phyloP scores from a whole-genome alignment of 1,140 invertebrate species.

The Phthorimaea operculella region DNA sequence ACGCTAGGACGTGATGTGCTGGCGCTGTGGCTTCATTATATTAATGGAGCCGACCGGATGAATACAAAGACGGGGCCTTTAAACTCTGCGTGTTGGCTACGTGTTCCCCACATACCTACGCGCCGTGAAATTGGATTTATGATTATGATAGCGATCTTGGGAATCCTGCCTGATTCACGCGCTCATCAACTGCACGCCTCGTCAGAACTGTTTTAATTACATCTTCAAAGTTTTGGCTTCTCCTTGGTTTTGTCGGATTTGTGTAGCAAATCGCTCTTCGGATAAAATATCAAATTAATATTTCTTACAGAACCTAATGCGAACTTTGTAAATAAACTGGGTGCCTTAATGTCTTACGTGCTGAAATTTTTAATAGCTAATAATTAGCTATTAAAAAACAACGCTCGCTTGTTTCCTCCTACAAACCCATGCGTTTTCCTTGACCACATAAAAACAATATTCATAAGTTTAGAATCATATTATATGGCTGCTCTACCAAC shows the following conservation, averaged over 20 bases:
- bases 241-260: no score
- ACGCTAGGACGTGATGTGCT: conserved; percentile 52
- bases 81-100: conserved; percentile 39
- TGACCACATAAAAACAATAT: background rate
- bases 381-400: no score
- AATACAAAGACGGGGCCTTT: conserved; percentile 58
- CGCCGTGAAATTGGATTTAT: conserved; percentile 43
- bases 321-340: no score
- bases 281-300: no score
- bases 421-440: background rate
- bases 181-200: background rate
- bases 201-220: no score
- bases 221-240: no score
- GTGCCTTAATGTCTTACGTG: no score
- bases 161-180: conserved; percentile 10
- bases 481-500: background rate
- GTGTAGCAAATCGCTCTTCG: no score
- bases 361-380: no score
- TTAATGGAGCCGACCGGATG: conserved; percentile 59
- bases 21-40: conserved; percentile 59
- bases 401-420: no score
- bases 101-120: conserved; percentile 33
- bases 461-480: background rate
- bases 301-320: no score
- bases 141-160: conserved; percentile 25